Percentiles rank a stretch among this genome's conserved stretches.
phyloP scores from a whole-genome alignment of 2,113 vertebrate species.

The Seriola dumerili region DNA sequence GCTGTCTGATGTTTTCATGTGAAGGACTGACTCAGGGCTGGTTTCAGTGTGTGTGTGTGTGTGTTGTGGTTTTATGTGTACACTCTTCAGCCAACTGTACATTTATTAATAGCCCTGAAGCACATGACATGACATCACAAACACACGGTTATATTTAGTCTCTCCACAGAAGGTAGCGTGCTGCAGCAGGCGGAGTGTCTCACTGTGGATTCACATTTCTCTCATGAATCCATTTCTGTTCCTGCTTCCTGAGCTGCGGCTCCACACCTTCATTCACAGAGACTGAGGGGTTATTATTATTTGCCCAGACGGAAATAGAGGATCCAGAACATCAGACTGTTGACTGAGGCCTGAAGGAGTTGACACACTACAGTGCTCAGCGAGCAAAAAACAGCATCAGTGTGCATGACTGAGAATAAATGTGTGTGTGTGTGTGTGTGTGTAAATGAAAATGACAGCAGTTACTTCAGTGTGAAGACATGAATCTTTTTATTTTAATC shows the following conservation, averaged over 20 bases:
- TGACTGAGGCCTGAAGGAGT: neutral
- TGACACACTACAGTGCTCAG: neutral
- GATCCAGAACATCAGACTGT: no score
- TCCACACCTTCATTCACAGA: neutral
- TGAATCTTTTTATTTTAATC: conserved; percentile 41
- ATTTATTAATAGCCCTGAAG: conserved; percentile 46
- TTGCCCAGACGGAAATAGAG: neutral
- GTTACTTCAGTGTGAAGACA: neutral
- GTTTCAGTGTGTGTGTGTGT: neutral
- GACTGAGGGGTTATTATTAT: neutral
- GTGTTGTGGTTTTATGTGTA: neutral
- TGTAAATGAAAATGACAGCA: neutral
- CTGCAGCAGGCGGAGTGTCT: neutral
- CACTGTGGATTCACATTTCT: neutral
- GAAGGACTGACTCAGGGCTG: no score
- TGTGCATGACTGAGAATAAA: neutral
- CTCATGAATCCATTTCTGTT: neutral
- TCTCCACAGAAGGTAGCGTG: conserved; percentile 30
- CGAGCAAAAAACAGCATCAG: no score
- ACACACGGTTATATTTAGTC: conserved; percentile 50
- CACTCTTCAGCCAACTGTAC: conserved; percentile 17
- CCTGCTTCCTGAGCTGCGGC: neutral
- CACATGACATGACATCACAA: conserved; percentile 51
- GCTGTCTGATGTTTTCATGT: no score
- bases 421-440: neutral